phyloP scores from a whole-genome alignment of 2,113 vertebrate genomes.

The Myotis lucifugus region DNA sequence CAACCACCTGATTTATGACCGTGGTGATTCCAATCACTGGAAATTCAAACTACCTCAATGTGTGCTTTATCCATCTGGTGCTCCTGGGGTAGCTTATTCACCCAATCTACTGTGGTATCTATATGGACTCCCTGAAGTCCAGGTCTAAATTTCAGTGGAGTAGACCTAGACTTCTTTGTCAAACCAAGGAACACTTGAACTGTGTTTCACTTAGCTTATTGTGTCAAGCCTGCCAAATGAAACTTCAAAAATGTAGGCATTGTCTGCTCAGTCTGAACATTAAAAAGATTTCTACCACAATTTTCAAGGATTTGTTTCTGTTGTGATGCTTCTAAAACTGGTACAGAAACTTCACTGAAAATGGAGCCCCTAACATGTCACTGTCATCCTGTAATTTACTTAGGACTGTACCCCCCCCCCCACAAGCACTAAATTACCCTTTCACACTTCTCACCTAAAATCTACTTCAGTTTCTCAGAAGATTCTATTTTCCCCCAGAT shows the following conservation, averaged over 20 bases:
- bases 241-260: not conserved
- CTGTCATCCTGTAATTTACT: not conserved
- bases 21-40: not conserved
- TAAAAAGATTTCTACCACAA: not conserved
- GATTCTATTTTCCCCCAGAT: not conserved
- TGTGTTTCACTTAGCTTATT: not conserved
- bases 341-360: not conserved
- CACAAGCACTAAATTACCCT: not conserved
- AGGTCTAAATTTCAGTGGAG: not conserved
- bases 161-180: not conserved
- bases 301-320: not conserved
- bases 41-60: not conserved
- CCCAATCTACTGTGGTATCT: not conserved
- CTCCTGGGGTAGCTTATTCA: not conserved
- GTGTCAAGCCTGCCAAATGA: not conserved
- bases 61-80: not conserved
- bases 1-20: not conserved
- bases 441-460: not conserved
- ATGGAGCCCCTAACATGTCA: not conserved
- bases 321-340: not conserved
- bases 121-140: not conserved
- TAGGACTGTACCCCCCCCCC: not conserved
- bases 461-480: slow-evolving; percentile 3
- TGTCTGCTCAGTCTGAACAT: not conserved
- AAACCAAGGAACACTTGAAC: not conserved